These are phyloP conservation scores for Lepidurus packardi DNA, from an alignment of 1,140 invertebrate species.

Conservation along the genomic window DNA sequence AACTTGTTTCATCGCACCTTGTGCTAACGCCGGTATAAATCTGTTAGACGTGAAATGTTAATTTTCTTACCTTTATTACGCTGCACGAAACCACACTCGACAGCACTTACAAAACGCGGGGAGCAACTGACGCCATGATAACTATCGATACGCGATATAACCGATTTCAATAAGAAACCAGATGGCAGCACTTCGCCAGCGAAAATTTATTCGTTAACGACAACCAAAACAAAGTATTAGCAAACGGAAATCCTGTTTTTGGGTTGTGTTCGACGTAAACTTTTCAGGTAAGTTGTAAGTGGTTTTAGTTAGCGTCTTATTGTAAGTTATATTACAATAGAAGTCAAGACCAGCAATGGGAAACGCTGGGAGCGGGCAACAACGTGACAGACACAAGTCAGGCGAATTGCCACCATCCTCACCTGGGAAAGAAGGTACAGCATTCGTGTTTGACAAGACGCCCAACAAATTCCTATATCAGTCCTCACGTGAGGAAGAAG, in stretches of 20 bases:
- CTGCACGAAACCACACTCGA: neutral
- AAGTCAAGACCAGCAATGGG: constrained; percentile 52
- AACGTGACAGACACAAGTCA: constrained; percentile 58
- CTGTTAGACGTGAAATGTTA: neutral
- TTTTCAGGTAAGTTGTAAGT: neutral
- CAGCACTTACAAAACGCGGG: constrained; percentile 8
- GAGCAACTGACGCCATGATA: neutral
- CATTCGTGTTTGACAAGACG: constrained; percentile 79
- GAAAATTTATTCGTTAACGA: neutral
- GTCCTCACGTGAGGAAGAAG: constrained; percentile 65
- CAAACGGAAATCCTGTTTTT: neutral
- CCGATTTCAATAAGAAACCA: neutral
- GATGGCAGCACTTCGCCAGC: neutral
- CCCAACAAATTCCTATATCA: constrained; percentile 57
- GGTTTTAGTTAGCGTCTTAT: too few relatives aligned
- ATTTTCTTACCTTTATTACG: neutral
- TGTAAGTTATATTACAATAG: too few relatives aligned
- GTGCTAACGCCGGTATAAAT: neutral
- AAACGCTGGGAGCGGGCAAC: constrained; percentile 60
- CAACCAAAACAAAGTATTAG: constrained; percentile 5
- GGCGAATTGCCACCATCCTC: constrained; percentile 57
- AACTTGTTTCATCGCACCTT: too few relatives aligned
- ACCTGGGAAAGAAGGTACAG: constrained; percentile 68
- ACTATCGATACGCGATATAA: neutral
- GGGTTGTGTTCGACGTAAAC: neutral